phyloP scores from a whole-genome alignment of 2,113 vertebrate species.

The Pseudopodoces humilis region DNA sequence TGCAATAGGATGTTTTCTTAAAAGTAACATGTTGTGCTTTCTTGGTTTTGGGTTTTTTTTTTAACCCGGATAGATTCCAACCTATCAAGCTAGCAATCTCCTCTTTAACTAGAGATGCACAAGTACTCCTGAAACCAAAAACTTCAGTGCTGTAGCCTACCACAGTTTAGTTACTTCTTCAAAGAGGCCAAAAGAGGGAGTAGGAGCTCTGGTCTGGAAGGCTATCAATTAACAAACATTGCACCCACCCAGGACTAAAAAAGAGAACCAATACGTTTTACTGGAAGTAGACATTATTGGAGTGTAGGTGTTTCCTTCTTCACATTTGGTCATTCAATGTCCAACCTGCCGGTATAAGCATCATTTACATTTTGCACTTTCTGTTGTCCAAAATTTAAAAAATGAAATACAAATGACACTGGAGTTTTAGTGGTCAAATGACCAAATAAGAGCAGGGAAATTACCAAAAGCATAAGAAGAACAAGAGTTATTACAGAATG shows the following conservation, averaged over 20 bases:
- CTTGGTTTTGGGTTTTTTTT: neutral
- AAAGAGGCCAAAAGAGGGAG: neutral
- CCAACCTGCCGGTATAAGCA: neutral
- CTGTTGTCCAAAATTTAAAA: neutral
- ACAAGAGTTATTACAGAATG: neutral
- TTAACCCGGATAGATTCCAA: neutral
- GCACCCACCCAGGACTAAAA: neutral
- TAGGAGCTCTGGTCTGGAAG: neutral
- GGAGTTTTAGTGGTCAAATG: neutral
- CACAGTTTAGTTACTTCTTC: neutral
- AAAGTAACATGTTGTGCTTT: neutral
- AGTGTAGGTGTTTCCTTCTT: neutral
- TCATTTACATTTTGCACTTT: neutral
- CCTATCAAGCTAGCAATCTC: neutral
- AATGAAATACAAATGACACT: rapidly evolving
- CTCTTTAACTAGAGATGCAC: neutral
- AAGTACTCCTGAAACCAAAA: neutral
- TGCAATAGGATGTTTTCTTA: neutral
- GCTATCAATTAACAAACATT: neutral
- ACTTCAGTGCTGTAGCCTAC: too few species aligned
- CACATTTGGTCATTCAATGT: neutral
- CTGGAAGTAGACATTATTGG: neutral
- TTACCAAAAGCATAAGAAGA: neutral
- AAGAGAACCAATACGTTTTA: neutral
- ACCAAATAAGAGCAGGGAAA: neutral